phyloP scores from a whole-genome alignment of 2,797 vertebrate species.

The Glyptemys insculpta region DNA sequence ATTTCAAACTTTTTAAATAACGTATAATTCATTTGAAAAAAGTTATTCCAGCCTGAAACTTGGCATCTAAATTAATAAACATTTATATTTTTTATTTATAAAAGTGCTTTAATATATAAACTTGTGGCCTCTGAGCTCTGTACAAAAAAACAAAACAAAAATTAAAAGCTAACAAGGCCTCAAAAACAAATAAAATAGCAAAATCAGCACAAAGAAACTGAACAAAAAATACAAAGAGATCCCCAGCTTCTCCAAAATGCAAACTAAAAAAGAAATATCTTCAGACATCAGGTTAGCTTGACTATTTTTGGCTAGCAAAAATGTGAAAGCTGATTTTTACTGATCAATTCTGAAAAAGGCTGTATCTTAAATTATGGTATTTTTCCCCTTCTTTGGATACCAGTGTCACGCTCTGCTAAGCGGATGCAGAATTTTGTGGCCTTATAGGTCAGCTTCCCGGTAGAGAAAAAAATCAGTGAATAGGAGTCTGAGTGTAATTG shows the following conservation, averaged over 20 bases:
- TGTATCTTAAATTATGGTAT: neutral
- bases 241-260: neutral
- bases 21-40: neutral
- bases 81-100: neutral
- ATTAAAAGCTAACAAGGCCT: neutral
- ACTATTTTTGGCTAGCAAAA: neutral
- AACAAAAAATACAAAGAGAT: neutral
- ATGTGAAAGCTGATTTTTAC: neutral
- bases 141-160: neutral
- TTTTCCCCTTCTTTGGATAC: neutral
- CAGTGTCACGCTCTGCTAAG: neutral
- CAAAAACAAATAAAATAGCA: neutral
- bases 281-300: neutral
- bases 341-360: neutral
- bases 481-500: neutral
- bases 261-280: neutral
- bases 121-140: neutral
- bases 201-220: neutral
- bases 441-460: neutral
- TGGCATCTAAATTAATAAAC: neutral
- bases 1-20: neutral
- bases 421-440: neutral
- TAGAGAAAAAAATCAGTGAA: neutral
- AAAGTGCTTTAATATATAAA: neutral
- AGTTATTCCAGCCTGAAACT: neutral